Evolutionary conservation across 2,888 invertebrate genomes (phyloP), one percentile per base, ranked within the genome.

Genomic region (Schrankia costaestrigalis): DNA sequence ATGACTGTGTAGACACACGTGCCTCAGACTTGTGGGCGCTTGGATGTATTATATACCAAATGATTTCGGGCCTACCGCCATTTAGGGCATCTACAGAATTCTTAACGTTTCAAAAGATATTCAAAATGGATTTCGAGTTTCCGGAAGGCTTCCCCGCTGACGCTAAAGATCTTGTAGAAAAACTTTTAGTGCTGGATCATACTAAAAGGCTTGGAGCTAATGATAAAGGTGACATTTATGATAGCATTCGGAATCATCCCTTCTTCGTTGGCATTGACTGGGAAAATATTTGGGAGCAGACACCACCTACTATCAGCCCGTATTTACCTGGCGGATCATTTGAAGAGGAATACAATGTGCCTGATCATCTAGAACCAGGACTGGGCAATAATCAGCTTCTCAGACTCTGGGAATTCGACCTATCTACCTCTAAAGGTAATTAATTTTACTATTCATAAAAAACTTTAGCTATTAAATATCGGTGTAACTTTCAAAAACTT

Each of bases 11-110:
- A 1, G 92, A 93, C 31, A 92, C 93, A 27, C 90, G 91, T 34
- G 91, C 95, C 23, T 95, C 96, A 8, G 99, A 99, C 83, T 89
- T 99, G 36, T 99, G 99, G 99, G 99, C 99, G 0, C 89, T 97
- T 26, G 99, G 99, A 14, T 98, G 98, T 78, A 96, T 99, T 54
- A 88, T 98, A 47, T 99, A 96, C 85, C 99, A 99, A 87, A 97
- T 99, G 95, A 92, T 98, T 49, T 93, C 97, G 8, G 98, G 99
- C 2, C 79, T 94, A 53, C 95, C 97, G 26, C 97, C 98, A 0
- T 99, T 99, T 86, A 91, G 95, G 44, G 96, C 95, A 36, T 92
- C 94, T 47, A 97, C 94, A 78, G 99, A 99, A 74, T 99, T 97
- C 85, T 91, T 97, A 52, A 97, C 98, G 54, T 98, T 99, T 80